phyloP scores from a whole-genome alignment of 2,113 vertebrate species.

The Myxocyprinus asiaticus region DNA sequence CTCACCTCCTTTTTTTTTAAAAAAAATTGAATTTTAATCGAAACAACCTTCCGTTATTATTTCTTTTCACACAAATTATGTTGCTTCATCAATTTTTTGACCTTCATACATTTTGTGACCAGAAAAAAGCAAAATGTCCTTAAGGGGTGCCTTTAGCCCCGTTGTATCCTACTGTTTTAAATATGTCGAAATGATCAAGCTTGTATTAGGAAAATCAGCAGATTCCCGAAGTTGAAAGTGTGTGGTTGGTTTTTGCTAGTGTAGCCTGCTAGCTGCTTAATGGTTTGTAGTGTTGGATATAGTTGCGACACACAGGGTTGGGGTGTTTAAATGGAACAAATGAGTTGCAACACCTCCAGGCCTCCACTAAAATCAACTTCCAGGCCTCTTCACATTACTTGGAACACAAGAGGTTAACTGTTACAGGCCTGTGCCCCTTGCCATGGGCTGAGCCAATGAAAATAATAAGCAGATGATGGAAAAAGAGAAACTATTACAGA shows the following conservation, averaged over 20 bases:
- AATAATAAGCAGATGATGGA: neutral
- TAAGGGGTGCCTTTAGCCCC: too few relatives aligned
- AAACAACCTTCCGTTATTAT: too few relatives aligned
- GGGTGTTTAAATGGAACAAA: neutral
- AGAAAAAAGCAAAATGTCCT: too few relatives aligned
- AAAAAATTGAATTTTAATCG: too few relatives aligned
- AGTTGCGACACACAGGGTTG: neutral
- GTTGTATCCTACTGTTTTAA: too few relatives aligned
- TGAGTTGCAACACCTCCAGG: neutral
- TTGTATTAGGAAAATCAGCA: too few relatives aligned
- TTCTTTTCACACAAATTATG: too few relatives aligned
- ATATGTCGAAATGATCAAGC: neutral
- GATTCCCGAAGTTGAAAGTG: neutral
- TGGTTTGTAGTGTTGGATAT: neutral
- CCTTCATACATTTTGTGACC: too few relatives aligned
- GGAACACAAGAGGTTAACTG: neutral
- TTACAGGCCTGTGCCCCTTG: conserved; percentile 4
- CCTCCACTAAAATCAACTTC: neutral
- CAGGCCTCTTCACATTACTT: conserved; percentile 3
- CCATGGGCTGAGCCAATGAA: neutral
- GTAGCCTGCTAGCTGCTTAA: neutral
- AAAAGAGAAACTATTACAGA: neutral
- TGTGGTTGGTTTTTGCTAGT: neutral
- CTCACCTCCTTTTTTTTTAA: too few relatives aligned
- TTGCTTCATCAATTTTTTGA: too few relatives aligned